Evolutionary conservation across 2,113 vertebrate genomes (phyloP).

Genomic region (Dasyornis broadbenti): DNA sequence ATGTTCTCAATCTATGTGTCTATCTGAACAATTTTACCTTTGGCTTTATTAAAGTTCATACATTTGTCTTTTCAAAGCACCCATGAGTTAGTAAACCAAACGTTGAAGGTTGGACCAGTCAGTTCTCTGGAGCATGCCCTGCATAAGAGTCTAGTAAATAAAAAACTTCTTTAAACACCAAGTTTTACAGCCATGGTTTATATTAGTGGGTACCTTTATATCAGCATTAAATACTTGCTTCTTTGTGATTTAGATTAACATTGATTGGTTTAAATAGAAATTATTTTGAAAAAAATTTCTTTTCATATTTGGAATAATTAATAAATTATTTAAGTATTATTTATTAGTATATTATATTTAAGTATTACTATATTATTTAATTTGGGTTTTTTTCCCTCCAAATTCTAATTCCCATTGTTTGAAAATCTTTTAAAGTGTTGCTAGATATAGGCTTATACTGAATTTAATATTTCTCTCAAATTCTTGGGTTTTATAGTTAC

Average conservation of each 20-base stretch:
- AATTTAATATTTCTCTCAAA: not conserved
- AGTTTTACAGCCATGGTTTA: not conserved
- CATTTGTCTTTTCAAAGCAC: not conserved
- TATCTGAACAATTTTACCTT: not conserved
- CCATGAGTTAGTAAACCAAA: not conserved
- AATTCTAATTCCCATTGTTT: not conserved
- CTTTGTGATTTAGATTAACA: not conserved
- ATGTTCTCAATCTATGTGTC: not conserved
- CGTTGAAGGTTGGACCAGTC: not conserved
- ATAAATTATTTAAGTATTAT: not conserved
- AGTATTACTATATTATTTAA: too few species aligned
- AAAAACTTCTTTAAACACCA: not conserved
- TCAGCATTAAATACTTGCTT: not conserved
- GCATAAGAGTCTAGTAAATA: not conserved
- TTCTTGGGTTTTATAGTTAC: not conserved
- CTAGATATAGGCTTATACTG: not conserved
- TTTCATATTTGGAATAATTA: not conserved
- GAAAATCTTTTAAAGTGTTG: not conserved
- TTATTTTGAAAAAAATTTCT: not conserved
- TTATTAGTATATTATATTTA: too few species aligned
- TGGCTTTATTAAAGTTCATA: not conserved
- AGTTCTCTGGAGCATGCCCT: not conserved
- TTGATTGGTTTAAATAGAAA: not conserved
- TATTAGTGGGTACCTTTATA: not conserved
- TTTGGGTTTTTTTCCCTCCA: rapidly evolving